Conservation (phyloP, 2,888 invertebrate species). For the Malthinus seriepunctatus region DNA sequence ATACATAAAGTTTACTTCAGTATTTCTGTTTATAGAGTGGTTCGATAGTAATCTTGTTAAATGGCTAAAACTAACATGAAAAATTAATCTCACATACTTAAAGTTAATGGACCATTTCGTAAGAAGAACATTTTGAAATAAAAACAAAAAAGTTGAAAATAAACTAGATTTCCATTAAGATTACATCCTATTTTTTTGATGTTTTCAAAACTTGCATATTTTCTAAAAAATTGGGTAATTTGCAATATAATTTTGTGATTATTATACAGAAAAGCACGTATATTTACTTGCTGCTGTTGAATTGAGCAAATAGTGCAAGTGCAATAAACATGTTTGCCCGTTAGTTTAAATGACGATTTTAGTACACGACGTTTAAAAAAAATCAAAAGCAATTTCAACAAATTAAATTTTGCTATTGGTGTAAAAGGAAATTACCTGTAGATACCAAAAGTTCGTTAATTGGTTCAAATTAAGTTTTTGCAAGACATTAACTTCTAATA, state of each 20-base stretch:
- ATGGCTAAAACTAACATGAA: background rate
- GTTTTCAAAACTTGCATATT: too few relatives aligned
- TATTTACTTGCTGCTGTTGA: constrained; percentile 13
- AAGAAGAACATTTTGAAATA: background rate
- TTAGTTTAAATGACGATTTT: constrained; percentile 16
- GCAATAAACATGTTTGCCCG: constrained; percentile 18
- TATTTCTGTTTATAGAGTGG: background rate
- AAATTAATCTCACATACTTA: background rate
- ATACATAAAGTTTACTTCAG: background rate
- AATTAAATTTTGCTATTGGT: too few relatives aligned
- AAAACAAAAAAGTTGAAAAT: background rate
- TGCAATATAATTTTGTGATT: too few relatives aligned
- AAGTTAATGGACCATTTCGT: background rate
- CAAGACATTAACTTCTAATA: too few relatives aligned
- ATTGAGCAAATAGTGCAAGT: constrained; percentile 7
- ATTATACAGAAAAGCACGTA: too few relatives aligned
- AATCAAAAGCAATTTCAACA: too few relatives aligned
- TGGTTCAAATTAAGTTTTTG: too few relatives aligned
- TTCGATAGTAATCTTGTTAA: background rate
- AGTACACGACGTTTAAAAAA: too few relatives aligned
- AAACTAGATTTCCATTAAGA: background rate
- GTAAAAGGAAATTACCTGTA: too few relatives aligned
- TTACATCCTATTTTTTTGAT: too few relatives aligned
- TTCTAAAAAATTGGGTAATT: too few relatives aligned
- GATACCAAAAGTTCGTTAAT: too few relatives aligned